These are phyloP conservation scores for Porites lutea DNA, from an alignment of 64 coral and sea anemone species.

Conservation along the genomic window DNA sequence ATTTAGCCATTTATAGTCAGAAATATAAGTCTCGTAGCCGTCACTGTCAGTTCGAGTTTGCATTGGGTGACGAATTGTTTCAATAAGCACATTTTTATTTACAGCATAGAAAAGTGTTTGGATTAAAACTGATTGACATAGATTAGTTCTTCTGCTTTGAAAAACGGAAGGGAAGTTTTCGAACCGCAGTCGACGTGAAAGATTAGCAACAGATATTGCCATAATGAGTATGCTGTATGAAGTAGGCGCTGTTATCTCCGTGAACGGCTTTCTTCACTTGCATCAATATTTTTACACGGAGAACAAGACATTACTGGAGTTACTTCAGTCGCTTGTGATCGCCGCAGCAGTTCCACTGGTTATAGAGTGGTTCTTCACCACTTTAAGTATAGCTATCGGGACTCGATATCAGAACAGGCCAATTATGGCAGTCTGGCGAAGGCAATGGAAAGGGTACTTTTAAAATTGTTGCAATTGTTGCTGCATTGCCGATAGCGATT, in stretches of 20 bases:
- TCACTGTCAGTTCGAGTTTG: too few relatives aligned
- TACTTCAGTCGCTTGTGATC: neutral
- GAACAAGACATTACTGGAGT: neutral
- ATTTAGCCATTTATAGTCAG: too few relatives aligned
- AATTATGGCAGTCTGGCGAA: neutral
- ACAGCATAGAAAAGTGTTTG: too few relatives aligned
- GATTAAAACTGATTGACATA: too few relatives aligned
- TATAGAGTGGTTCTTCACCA: neutral
- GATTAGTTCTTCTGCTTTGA: too few relatives aligned
- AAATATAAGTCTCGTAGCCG: too few relatives aligned
- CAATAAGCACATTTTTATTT: too few relatives aligned
- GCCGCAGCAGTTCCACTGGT: neutral
- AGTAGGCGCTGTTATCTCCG: neutral
- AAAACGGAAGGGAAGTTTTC: too few relatives aligned
- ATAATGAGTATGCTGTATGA: neutral
- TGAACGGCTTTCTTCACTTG: neutral
- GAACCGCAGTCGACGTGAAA: too few relatives aligned
- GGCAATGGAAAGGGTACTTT: neutral
- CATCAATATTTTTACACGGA: neutral
- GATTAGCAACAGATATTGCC: neutral
- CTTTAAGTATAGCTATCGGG: neutral
- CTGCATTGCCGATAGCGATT: neutral
- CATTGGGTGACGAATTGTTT: too few relatives aligned
- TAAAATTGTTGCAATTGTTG: neutral
- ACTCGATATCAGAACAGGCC: neutral